Conservation (phyloP, 1,140 invertebrate genomes). For the Hormaphis cornu region DNA sequence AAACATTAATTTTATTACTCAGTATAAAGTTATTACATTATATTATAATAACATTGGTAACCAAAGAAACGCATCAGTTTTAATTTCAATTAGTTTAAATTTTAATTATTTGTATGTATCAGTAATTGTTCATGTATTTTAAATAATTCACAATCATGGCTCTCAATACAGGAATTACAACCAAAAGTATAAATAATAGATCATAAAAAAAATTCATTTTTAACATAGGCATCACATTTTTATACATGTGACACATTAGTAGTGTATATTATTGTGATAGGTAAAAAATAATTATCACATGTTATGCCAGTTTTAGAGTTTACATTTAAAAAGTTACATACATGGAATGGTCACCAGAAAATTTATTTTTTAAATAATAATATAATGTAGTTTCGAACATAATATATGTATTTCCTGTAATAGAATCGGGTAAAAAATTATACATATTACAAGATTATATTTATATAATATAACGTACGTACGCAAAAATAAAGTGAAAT, state of each 20-base stretch:
- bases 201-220: not conserved
- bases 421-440: not conserved
- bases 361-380: not conserved
- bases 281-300: constrained; percentile 26
- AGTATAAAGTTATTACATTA: not conserved
- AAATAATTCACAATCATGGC: not conserved
- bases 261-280: not conserved
- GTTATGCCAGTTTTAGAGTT: not conserved
- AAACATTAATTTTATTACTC: not conserved
- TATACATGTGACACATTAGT: constrained; percentile 2
- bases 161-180: constrained; percentile 17
- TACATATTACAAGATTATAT: not conserved
- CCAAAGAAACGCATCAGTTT: not conserved
- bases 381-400: not conserved
- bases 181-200: constrained; percentile 5
- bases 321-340: constrained; percentile 6
- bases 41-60: not conserved
- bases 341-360: constrained; percentile 24
- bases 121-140: not conserved
- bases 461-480: not conserved
- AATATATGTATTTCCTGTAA: not conserved
- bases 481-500: constrained; percentile 6
- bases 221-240: constrained; percentile 3
- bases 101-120: not conserved
- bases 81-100: not conserved